phyloP scores from a whole-genome alignment of 23 tunicate genomes.

The Botrylloides violaceus region DNA sequence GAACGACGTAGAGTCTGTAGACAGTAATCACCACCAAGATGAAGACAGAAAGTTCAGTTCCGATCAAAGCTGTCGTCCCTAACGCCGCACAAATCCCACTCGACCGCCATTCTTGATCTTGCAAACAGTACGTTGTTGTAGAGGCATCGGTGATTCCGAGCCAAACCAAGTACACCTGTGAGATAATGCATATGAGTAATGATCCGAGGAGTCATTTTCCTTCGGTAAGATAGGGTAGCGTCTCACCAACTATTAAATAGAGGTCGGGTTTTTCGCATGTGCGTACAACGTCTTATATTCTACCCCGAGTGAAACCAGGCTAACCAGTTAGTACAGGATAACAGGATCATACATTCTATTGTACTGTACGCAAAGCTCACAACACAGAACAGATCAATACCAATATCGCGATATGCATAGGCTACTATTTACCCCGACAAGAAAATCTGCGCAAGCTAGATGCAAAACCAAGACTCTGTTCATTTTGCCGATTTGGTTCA shows the following conservation, averaged over 20 bases:
- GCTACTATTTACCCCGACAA: slow-evolving; percentile 33
- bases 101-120: slow-evolving; percentile 28
- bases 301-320: too few species aligned
- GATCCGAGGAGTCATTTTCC: too few species aligned
- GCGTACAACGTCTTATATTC: too few species aligned
- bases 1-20: slow-evolving; percentile 6
- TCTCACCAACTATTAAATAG: too few species aligned
- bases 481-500: not conserved
- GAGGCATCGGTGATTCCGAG: not conserved
- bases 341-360: too few species aligned
- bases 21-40: slow-evolving; percentile 26
- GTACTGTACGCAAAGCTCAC: too few species aligned
- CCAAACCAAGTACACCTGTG: not conserved
- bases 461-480: slow-evolving; percentile 27
- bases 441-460: slow-evolving; percentile 23
- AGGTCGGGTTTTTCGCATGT: too few species aligned
- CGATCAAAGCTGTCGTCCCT: slow-evolving; percentile 21
- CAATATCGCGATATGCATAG: too few species aligned
- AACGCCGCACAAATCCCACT: slow-evolving; percentile 18
- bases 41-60: slow-evolving; percentile 30
- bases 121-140: slow-evolving; percentile 9
- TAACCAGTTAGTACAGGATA: too few species aligned
- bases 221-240: too few species aligned
- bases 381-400: too few species aligned
- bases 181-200: too few species aligned